Percentiles rank a stretch among this genome's conserved stretches.
Conservation (phyloP, 2,888 invertebrate species). For the Ligdia adustata region DNA sequence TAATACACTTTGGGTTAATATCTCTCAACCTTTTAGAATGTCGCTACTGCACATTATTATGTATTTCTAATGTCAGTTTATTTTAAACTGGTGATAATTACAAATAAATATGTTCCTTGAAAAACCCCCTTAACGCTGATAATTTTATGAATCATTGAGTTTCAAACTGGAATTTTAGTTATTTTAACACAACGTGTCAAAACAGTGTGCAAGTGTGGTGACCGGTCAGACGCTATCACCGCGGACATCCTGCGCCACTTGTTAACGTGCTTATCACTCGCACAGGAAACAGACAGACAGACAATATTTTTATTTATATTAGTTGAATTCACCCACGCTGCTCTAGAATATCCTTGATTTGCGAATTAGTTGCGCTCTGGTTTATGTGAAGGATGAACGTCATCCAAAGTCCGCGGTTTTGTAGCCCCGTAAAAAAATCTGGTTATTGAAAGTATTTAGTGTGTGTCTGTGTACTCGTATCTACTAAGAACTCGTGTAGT, state of each 20-base stretch:
- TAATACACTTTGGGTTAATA: too few relatives aligned
- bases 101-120: background rate
- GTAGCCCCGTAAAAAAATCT: too few relatives aligned
- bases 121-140: background rate
- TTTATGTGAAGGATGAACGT: slow-evolving; percentile 51
- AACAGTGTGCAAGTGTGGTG: slow-evolving; percentile 36
- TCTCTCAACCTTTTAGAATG: too few relatives aligned
- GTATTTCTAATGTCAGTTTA: too few relatives aligned
- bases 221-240: slow-evolving; percentile 69
- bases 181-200: slow-evolving; percentile 21
- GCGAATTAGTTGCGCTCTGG: slow-evolving; percentile 55
- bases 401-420: too few relatives aligned
- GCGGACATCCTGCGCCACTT: slow-evolving; percentile 71
- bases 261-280: slow-evolving; percentile 61
- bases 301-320: slow-evolving; percentile 69
- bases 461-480: too few relatives aligned
- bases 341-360: slow-evolving; percentile 62
- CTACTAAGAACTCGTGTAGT: too few relatives aligned
- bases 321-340: slow-evolving; percentile 58
- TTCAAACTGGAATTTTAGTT: slow-evolving; percentile 5
- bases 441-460: too few relatives aligned
- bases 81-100: background rate
- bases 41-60: too few relatives aligned
- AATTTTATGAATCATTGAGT: slow-evolving; percentile 9
- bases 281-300: slow-evolving; percentile 69